These are phyloP conservation scores for Diprion similis DNA, from an alignment of 1,140 invertebrate genomes.

Conservation along the genomic window DNA sequence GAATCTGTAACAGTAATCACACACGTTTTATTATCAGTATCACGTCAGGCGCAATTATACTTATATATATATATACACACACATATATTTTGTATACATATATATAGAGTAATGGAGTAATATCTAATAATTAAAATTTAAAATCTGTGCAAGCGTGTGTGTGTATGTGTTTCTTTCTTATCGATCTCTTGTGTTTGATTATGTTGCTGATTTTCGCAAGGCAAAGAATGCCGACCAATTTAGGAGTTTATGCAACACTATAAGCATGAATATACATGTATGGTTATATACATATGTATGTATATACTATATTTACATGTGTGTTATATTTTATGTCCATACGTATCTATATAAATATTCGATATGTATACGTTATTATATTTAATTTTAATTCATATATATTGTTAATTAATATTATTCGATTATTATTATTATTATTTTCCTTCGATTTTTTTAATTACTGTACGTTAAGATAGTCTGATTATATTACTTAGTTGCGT, in stretches of 20 bases:
- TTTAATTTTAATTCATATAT: slow-evolving; percentile 53
- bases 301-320: too few species aligned
- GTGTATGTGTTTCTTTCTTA: slow-evolving; percentile 37
- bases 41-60: too few species aligned
- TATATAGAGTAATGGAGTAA: too few species aligned
- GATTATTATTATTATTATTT: slow-evolving; percentile 40
- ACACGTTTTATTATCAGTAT: too few species aligned
- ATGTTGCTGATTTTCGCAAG: not conserved
- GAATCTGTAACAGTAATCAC: not conserved
- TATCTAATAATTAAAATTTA: too few species aligned
- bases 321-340: too few species aligned
- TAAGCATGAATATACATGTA: too few species aligned
- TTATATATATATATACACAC: too few species aligned
- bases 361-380: slow-evolving; percentile 33
- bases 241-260: not conserved
- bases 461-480: slow-evolving; percentile 51
- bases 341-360: slow-evolving; percentile 21
- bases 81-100: too few species aligned
- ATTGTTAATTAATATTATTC: slow-evolving; percentile 45
- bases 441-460: slow-evolving; percentile 53
- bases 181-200: slow-evolving; percentile 54
- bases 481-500: slow-evolving; percentile 50
- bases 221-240: too few species aligned
- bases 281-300: too few species aligned
- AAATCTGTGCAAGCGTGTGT: too few species aligned